phyloP scores from a whole-genome alignment of 2,888 invertebrate genomes.

The Apodemia zela region DNA sequence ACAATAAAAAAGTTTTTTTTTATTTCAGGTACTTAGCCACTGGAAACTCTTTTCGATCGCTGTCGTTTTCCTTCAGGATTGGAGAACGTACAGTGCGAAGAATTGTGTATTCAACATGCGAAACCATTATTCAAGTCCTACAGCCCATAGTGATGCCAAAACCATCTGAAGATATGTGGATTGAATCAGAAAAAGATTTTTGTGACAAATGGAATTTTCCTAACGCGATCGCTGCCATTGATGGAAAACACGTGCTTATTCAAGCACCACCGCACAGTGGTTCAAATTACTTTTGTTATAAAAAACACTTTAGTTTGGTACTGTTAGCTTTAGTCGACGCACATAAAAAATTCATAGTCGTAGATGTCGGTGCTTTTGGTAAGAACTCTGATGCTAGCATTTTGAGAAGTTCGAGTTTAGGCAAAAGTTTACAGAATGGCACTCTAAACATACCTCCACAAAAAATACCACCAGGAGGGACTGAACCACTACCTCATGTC shows the following conservation, averaged over 20 bases:
- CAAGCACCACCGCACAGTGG: slow-evolving; percentile 15
- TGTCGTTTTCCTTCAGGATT: slow-evolving; percentile 26
- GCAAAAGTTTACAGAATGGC: slow-evolving; percentile 17
- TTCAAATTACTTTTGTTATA: slow-evolving; percentile 16
- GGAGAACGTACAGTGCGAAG: slow-evolving; percentile 13
- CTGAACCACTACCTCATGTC: slow-evolving; percentile 15
- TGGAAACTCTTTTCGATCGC: slow-evolving; percentile 32
- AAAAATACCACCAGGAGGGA: slow-evolving; percentile 19
- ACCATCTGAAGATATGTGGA: slow-evolving; percentile 5
- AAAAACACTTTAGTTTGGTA: slow-evolving; percentile 17
- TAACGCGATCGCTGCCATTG: slow-evolving; percentile 16
- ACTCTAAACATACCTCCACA: slow-evolving; percentile 18
- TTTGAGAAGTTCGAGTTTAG: slow-evolving; percentile 19
- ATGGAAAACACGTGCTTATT: slow-evolving; percentile 14
- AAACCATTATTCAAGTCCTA: slow-evolving; percentile 7
- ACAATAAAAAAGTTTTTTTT: slow-evolving; percentile 22
- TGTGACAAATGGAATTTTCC: slow-evolving; percentile 7
- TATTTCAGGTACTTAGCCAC: slow-evolving; percentile 33
- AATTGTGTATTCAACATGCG: slow-evolving; percentile 13
- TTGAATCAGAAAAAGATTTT: slow-evolving; percentile 1
- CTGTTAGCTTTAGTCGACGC: slow-evolving; percentile 16
- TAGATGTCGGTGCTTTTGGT: slow-evolving; percentile 18
- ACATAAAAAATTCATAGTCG: slow-evolving; percentile 14
- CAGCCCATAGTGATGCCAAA: slow-evolving; percentile 9
- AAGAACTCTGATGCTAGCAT: slow-evolving; percentile 19